These are phyloP conservation scores for Clunio marinus DNA, from an alignment of 2,888 invertebrate genomes.

Conservation along the genomic window DNA sequence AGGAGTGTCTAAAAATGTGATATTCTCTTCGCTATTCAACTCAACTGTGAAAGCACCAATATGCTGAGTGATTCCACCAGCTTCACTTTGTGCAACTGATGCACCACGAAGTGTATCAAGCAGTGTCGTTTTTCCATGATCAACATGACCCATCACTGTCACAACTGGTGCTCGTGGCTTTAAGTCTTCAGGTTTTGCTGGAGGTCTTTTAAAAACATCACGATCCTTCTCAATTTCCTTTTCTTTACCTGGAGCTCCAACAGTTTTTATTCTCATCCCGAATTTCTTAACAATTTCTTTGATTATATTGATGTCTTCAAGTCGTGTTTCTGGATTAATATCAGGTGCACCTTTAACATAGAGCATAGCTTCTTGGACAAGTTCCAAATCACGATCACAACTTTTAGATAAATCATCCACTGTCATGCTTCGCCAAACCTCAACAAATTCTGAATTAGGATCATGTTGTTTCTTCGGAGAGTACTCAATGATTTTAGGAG, in stretches of 20 bases:
- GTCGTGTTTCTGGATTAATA: slow-evolving; percentile 56
- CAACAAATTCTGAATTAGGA: slow-evolving; percentile 53
- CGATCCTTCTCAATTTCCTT: slow-evolving; percentile 48
- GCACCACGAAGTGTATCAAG: slow-evolving; percentile 83
- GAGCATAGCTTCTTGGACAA: slow-evolving; percentile 65
- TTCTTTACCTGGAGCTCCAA: slow-evolving; percentile 51
- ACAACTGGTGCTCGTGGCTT: slow-evolving; percentile 85
- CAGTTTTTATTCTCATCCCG: slow-evolving; percentile 60
- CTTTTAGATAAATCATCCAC: slow-evolving; percentile 67
- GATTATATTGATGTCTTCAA: slow-evolving; percentile 63
- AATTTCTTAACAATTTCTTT: slow-evolving; percentile 64
- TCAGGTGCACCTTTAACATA: slow-evolving; percentile 59
- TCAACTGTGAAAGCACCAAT: slow-evolving; percentile 93
- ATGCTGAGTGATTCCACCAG: slow-evolving; percentile 98
- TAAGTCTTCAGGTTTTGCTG: slow-evolving; percentile 61
- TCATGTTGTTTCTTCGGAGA: slow-evolving; percentile 31
- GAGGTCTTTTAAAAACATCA: slow-evolving; percentile 60
- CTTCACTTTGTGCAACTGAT: slow-evolving; percentile 83
- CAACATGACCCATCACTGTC: slow-evolving; percentile 99
- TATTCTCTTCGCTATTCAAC: slow-evolving; percentile 60
- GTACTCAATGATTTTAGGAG: slow-evolving; percentile 12
- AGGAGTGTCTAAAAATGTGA: slow-evolving; percentile 97
- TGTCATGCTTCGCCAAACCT: slow-evolving; percentile 78
- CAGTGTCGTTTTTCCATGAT: slow-evolving; percentile 98
- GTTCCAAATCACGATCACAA: slow-evolving; percentile 60